phyloP scores from a whole-genome alignment of 2,797 vertebrate genomes.

The Acomys russatus region DNA sequence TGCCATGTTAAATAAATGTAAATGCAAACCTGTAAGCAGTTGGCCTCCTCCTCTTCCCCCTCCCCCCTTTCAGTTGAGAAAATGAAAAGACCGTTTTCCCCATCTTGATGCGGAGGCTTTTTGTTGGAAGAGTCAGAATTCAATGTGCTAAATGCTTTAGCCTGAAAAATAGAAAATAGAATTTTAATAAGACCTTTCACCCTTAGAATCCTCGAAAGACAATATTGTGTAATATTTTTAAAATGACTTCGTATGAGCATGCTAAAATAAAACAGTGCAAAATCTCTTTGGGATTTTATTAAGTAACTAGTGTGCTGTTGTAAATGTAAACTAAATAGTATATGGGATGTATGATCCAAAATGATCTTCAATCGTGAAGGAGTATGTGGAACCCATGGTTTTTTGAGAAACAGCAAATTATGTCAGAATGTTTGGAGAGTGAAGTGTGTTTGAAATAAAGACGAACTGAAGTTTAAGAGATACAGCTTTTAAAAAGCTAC shows the following conservation, averaged over 20 bases:
- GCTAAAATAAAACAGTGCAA: constrained; percentile 20
- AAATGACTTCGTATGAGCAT: not conserved
- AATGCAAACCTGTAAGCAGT: constrained; percentile 33
- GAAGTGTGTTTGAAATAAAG: constrained; percentile 10
- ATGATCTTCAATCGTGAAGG: not conserved
- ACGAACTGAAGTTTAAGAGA: constrained; percentile 45
- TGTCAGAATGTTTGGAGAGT: not conserved
- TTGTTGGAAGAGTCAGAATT: constrained; percentile 37
- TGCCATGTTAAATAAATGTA: not conserved
- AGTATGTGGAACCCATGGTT: constrained; percentile 9
- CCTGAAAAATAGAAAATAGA: not conserved
- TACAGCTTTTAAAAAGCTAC: constrained; percentile 27
- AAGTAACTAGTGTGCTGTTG: constrained; percentile 13
- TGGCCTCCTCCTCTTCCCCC: not conserved
- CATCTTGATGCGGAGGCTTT: not conserved
- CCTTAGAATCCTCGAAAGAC: constrained; percentile 13
- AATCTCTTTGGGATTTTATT: not conserved
- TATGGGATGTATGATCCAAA: not conserved
- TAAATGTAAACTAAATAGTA: not conserved
- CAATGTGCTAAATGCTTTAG: not conserved
- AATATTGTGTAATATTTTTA: not conserved
- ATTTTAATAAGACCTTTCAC: not conserved
- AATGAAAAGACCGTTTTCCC: not conserved
- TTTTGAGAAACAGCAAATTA: constrained; percentile 4
- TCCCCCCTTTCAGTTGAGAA: not conserved